Evolutionary conservation across 92 coral and sea anemone species (phyloP), one percentile per base, ranked within the genome.

Genomic region (Epizoanthus scotinus): DNA sequence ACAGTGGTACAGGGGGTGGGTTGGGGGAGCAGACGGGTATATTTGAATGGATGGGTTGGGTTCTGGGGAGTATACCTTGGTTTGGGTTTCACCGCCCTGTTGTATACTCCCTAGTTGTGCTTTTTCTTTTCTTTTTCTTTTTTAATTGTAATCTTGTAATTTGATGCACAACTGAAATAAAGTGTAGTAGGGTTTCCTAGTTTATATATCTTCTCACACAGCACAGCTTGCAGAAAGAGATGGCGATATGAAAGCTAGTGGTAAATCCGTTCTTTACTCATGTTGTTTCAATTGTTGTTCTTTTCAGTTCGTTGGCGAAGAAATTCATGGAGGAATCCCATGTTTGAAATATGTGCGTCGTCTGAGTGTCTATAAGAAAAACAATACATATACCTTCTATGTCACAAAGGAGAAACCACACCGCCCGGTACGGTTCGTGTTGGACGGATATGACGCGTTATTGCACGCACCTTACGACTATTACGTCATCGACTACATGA

Each of bases 371-470:
- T 85, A 34, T 65, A 90, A 88, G 68, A 94, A 92, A 71, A 90
- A 85, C 27, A 94, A 94, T 64, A 79, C 94, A 0, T 94, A 94
- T 78, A 94, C 94, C 36, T 83, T 90, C 52, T 95, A 88, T 79
- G 89, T 93, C 24, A 88, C 91, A 5, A 93, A 93, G 72, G 91
- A 70, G 20, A 79, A 86, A 63, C 98, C 97, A 5, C 90, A 94
- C 82, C 79, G 58, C 31, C 98, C 98, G 1, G 87, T 95, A 65
- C 95, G 95, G 38, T 95, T 93, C 67, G 87, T 93, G 52, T 84
- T 95, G 98, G 88, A 88, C 56, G 98, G 98, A 31, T 91, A 91
- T 58, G 98, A 95, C 70, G 94, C 94, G 2, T 70, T 95, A 68
- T 66, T 95, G 42, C 92, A 94, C 81, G 89, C 98, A 19, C 86